These are phyloP conservation scores for Nannobrachium achirus DNA, from an alignment of 2,113 vertebrate species.

Conservation along the genomic window DNA sequence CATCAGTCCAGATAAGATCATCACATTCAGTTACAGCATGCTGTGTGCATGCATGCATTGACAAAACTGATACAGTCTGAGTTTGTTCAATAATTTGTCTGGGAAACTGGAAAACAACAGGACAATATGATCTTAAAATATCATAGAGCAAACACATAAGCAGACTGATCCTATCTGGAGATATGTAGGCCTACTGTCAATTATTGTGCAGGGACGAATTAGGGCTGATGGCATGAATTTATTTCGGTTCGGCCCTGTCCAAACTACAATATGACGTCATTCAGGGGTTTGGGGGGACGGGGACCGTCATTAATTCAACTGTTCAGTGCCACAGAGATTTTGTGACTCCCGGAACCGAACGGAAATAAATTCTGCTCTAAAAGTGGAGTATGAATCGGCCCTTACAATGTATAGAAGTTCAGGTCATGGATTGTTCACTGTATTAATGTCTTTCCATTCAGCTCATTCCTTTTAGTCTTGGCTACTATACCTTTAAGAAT, in stretches of 20 bases:
- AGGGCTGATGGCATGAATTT: too few relatives aligned
- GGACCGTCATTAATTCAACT: too few relatives aligned
- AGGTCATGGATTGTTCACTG: slow-evolving; percentile 8
- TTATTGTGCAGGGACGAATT: too few relatives aligned
- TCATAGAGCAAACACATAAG: neutral
- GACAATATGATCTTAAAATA: neutral
- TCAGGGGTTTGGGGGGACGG: too few relatives aligned
- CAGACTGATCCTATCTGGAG: neutral
- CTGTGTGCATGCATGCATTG: slow-evolving; percentile 22
- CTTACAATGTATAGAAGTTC: neutral
- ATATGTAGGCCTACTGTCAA: neutral
- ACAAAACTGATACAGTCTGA: slow-evolving; percentile 7
- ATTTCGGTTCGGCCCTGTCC: too few relatives aligned
- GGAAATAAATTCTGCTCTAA: too few relatives aligned
- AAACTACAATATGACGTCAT: too few relatives aligned
- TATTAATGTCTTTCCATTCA: slow-evolving; percentile 23
- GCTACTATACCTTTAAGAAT: slow-evolving; percentile 3
- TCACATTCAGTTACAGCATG: slow-evolving; percentile 1
- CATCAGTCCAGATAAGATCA: neutral
- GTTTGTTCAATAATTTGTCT: neutral
- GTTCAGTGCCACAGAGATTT: too few relatives aligned
- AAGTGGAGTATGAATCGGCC: too few relatives aligned
- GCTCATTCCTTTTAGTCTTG: slow-evolving; percentile 8
- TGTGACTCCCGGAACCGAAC: too few relatives aligned
- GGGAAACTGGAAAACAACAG: slow-evolving; percentile 15